Evolutionary conservation across 1,140 invertebrate genomes (phyloP).

Genomic region (Rhyzopertha dominica): DNA sequence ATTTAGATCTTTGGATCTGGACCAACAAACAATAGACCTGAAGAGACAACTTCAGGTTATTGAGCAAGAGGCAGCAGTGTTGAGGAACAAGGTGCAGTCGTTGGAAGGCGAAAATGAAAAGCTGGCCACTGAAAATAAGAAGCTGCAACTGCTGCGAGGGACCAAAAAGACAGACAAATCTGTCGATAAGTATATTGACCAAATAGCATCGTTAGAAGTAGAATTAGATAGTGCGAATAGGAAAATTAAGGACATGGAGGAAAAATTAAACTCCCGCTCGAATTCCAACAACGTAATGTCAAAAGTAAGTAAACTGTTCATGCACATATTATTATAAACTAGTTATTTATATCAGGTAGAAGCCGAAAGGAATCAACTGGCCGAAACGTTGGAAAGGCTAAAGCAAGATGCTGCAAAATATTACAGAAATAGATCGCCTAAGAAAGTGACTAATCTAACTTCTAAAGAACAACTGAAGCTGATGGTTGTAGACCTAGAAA

Average conservation of each 20-base stretch:
- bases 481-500: constrained; percentile 73
- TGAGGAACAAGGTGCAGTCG: constrained; percentile 58
- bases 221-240: constrained; percentile 56
- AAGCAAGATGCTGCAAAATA: constrained; percentile 58
- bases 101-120: constrained; percentile 73
- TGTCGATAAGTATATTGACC: constrained; percentile 54
- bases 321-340: background rate
- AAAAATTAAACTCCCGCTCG: constrained; percentile 4
- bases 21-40: constrained; percentile 60
- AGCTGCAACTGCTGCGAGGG: constrained; percentile 49
- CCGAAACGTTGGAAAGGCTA: constrained; percentile 55
- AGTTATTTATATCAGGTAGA: constrained; percentile 48
- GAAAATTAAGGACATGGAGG: constrained; percentile 58
- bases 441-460: constrained; percentile 64
- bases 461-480: constrained; percentile 68
- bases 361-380: constrained; percentile 55
- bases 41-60: constrained; percentile 67
- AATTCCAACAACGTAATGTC: constrained; percentile 6
- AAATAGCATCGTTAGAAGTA: constrained; percentile 56
- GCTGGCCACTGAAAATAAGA: constrained; percentile 65
- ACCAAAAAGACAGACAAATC: constrained; percentile 51
- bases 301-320: too few relatives aligned
- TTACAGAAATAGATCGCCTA: constrained; percentile 59
- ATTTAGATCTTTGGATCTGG: constrained; percentile 56
- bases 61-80: constrained; percentile 64